A percentile compares a stretch with the other conserved stretches of the same genome.
phyloP scores from a whole-genome alignment of 2,113 vertebrate species.

The Columbina picui region DNA sequence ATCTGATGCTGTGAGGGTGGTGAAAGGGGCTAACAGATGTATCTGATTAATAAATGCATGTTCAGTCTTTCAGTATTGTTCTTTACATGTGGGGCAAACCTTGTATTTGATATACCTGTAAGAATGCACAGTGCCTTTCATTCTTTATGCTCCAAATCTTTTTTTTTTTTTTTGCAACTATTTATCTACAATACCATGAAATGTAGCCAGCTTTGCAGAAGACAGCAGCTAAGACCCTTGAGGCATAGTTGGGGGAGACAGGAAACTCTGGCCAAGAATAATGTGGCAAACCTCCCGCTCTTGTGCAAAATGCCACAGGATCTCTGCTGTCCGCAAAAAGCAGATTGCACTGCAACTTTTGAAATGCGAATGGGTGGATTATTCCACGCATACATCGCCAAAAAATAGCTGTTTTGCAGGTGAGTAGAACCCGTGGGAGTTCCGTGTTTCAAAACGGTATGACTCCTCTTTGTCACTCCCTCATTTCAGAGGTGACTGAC shows the following conservation, averaged over 20 bases:
- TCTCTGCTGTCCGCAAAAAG: not conserved
- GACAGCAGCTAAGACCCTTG: not conserved
- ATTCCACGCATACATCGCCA: not conserved
- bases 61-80: not conserved
- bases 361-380: not conserved
- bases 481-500: not conserved
- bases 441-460: fast-evolving
- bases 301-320: not conserved
- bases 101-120: not conserved
- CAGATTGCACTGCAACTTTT: not conserved
- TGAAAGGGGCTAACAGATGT: not conserved
- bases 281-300: not conserved
- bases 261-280: not conserved
- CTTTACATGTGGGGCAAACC: not conserved
- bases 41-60: not conserved
- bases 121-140: not conserved
- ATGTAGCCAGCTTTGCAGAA: not conserved
- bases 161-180: not conserved
- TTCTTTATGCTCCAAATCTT: not conserved
- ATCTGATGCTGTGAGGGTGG: not conserved
- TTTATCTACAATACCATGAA: not conserved
- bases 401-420: not conserved
- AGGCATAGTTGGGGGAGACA: not conserved
- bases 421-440: not conserved
- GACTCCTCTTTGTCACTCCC: not conserved